Percentiles rank a stretch among this genome's conserved stretches.
Conservation (phyloP, 2,797 vertebrate species). For the Schizothorax lantsangensis region DNA sequence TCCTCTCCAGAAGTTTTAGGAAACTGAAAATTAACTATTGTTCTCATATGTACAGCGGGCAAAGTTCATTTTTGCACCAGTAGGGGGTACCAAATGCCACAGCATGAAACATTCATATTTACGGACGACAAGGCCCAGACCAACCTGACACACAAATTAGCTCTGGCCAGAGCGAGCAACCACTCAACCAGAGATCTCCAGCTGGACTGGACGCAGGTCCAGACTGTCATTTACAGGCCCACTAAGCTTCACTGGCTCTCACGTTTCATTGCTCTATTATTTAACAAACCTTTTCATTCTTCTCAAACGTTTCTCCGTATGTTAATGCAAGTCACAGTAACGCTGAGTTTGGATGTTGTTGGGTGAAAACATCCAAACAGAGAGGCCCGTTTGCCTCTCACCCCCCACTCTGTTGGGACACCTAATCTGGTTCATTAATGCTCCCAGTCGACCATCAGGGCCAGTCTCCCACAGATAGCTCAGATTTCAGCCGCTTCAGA, state of each 20-base stretch:
- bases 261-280: slow-evolving; percentile 66
- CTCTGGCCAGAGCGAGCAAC: slow-evolving; percentile 37
- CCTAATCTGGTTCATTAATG: slow-evolving; percentile 79
- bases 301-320: slow-evolving; percentile 55
- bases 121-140: slow-evolving; percentile 5
- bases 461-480: slow-evolving; percentile 68
- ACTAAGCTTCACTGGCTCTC: slow-evolving; percentile 64
- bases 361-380: slow-evolving; percentile 36
- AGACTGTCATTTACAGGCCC: slow-evolving; percentile 66
- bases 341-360: slow-evolving; percentile 7
- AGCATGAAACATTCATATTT: slow-evolving; percentile 31
- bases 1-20: not conserved
- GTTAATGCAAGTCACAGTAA: slow-evolving; percentile 7
- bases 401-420: slow-evolving; percentile 63
- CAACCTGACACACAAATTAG: slow-evolving; percentile 26
- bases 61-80: slow-evolving; percentile 51
- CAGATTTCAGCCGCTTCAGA: slow-evolving; percentile 70
- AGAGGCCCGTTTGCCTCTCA: slow-evolving; percentile 37
- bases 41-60: slow-evolving; percentile 1
- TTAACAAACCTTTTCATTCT: slow-evolving; percentile 64
- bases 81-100: slow-evolving; percentile 60
- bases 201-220: slow-evolving; percentile 55
- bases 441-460: slow-evolving; percentile 76
- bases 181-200: slow-evolving; percentile 58
- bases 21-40: slow-evolving; percentile 2